Evolutionary conservation across 2,888 invertebrate genomes (phyloP), one percentile per base, ranked within the genome.

Genomic region (Andrena dorsata): DNA sequence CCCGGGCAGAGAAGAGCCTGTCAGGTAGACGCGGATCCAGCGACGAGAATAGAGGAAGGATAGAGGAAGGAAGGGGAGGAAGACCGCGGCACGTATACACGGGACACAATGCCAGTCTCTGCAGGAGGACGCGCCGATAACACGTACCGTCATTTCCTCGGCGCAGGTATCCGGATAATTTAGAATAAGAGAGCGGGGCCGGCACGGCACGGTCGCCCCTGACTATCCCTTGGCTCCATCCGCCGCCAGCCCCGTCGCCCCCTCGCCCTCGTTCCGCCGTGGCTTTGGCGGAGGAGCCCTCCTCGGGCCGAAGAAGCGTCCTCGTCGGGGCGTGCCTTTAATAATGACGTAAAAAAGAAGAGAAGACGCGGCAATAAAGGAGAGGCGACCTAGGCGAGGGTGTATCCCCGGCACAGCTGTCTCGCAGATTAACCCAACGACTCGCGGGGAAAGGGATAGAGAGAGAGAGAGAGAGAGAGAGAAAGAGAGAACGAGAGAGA

Each of bases 291-390:
- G 23, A 16, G 41, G 64, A 60, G 30, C 76, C 63, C 61, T 32
- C 65, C 70, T 66, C 84, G 77, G 73, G 80, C 77, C 80, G 80
- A 77, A 78, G 84, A 77, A 78, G 84, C 84, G 85, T 78, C 81
- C 75, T 85, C 85, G 80, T 75, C 63, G 86, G 83, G 85, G 86
- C 86, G 86, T 86, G 78, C 83, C 86, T 86, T 86, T 86, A 86
- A 86, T 86, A 86, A 86, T 86, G 86, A 86, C 86, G 86, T 83
- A 86, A 86, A 86, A 86, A 86, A 86, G 86, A 86, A 86, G 83
- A 86, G 86, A 83, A 86, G 86, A 86, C 86, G 86, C 86, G 86
- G 86, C 86, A 86, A 86, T 86, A 86, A 86, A 86, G 83, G 86
- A 86, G 86, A 80, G 86, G 86, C 41, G 41, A 41, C 86, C 86